Base-by-base conservation (phyloP, 2,797 vertebrate genomes). In the Enteromius treurensis region DNA sequence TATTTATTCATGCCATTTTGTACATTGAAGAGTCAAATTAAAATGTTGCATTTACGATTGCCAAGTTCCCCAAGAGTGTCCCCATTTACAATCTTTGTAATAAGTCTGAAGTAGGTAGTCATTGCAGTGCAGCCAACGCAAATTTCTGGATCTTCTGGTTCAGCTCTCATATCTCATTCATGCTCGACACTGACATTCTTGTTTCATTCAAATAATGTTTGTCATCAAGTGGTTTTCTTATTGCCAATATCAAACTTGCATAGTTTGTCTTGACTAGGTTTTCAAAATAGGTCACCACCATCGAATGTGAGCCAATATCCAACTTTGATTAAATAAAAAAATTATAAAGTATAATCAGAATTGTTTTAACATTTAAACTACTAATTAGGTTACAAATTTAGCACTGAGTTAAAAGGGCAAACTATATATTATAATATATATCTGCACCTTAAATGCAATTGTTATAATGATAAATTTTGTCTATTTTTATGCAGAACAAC, bases 401-500 rank as follows among this genome's bases (percentile, higher is more conserved):
- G 23, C 4, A 60, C 23, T 14, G 58, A 26, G 26, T 60, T 14
- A 26, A 26, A 60, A 13, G 23, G 21, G 23, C 2, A 60, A 26
- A 26, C 3, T 0, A 26, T n/a, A n/a, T n/a, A n/a, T n/a, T n/a
- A n/a, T n/a, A n/a, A n/a, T n/a, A n/a, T n/a, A n/a, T n/a, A n/a
- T n/a, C n/a, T n/a, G n/a, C n/a, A n/a, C n/a, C 51, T 67, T 2
- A 60, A 26, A 60, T 14, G 4, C 4, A n/a, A 2, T 64, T 32
- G 5, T 60, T 42, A 13, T 51, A 3, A 13, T 51, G 3, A 51
- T 26, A 13, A 0, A 11, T 53, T 5, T 34, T 51, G 32, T 80
- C 37, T 71, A 21, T 85, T 84, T 47, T 83, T 85, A 69, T 87
- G n/a, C 90, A 99, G 98, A 98, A 94, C 90, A 99, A 99, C 92